These are phyloP conservation scores for Dryococelus australis DNA, from an alignment of 2,888 invertebrate genomes.

Conservation along the genomic window DNA sequence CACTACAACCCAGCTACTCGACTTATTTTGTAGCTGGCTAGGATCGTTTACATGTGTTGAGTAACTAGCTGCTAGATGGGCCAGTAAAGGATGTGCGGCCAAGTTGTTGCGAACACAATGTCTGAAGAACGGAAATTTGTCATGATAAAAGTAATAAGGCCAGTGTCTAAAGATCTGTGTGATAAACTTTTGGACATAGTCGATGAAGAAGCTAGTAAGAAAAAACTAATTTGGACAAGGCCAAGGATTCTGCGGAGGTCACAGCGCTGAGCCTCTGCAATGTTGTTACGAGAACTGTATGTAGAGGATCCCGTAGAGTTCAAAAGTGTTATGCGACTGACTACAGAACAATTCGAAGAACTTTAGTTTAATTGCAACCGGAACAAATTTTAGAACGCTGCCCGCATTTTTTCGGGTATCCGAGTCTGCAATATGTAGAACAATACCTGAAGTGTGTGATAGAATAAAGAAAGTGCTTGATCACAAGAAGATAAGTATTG, in stretches of 20 bases:
- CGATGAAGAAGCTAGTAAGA: not conserved
- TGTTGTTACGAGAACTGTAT: slow-evolving; percentile 3
- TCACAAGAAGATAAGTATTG: not conserved
- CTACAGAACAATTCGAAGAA: not conserved
- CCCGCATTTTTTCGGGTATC: not conserved
- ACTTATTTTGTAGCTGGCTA: not conserved
- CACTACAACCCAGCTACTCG: not conserved
- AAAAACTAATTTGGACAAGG: not conserved
- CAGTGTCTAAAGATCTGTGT: not conserved
- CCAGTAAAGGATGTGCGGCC: not conserved
- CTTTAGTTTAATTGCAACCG: not conserved
- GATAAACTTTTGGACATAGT: not conserved
- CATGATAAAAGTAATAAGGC: not conserved
- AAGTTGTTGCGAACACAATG: not conserved
- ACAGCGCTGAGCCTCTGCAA: not conserved
- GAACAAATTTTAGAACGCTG: not conserved
- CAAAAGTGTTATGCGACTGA: not conserved
- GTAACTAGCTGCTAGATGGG: not conserved
- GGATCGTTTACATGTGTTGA: not conserved
- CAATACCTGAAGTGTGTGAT: not conserved
- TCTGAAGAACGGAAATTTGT: not conserved
- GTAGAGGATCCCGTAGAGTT: not conserved
- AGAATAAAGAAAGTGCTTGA: not conserved
- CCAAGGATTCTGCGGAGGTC: not conserved
- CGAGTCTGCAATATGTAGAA: not conserved